Evolutionary conservation across 2,113 vertebrate genomes (phyloP).

Genomic region (Tricholaema leucomelas): DNA sequence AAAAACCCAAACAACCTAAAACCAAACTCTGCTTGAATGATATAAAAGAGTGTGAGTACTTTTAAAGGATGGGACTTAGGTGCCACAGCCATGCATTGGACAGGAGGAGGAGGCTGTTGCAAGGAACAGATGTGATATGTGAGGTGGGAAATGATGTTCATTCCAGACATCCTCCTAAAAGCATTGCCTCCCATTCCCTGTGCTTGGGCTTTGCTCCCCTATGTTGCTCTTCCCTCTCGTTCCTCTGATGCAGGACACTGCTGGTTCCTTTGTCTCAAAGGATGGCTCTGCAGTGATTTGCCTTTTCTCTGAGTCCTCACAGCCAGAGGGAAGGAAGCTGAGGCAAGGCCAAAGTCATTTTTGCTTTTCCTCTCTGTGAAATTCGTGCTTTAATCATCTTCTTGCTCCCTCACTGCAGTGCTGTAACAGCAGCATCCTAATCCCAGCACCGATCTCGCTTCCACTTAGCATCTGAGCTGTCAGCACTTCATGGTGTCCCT

Average conservation of each 20-base stretch:
- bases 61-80: neutral
- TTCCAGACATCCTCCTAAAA: neutral
- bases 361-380: neutral
- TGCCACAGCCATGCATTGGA: accelerated
- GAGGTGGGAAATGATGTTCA: neutral
- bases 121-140: accelerated
- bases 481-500: neutral
- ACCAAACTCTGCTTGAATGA: neutral
- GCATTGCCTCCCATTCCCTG: neutral
- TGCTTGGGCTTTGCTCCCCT: neutral
- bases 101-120: accelerated
- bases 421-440: neutral
- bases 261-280: neutral
- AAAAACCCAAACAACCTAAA: neutral
- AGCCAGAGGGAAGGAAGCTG: neutral
- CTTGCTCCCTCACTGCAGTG: neutral
- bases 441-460: neutral
- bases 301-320: neutral
- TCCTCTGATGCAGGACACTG: neutral
- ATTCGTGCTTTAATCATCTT: neutral
- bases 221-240: neutral
- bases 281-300: neutral
- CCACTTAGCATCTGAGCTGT: neutral
- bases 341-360: neutral
- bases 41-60: neutral